phyloP scores from a whole-genome alignment of 2,888 invertebrate species.

The Ophion obscuratus region DNA sequence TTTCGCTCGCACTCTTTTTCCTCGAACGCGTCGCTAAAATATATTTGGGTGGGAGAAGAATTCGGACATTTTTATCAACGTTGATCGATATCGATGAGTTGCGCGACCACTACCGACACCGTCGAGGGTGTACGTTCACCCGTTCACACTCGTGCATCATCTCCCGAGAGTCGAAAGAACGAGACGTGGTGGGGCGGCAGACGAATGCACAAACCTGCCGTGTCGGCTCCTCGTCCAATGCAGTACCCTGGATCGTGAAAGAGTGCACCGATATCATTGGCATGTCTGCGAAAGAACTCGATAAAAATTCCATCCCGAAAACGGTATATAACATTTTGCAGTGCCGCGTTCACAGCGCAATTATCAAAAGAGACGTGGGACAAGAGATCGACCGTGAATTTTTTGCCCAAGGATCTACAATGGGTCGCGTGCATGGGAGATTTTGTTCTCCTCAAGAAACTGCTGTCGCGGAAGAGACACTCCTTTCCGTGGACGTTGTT shows the following conservation, averaged over 20 bases:
- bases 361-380: neutral
- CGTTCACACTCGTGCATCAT: neutral
- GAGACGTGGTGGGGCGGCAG: constrained; percentile 33
- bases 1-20: neutral
- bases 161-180: constrained; percentile 8
- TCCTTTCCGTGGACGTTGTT: constrained; percentile 74
- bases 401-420: constrained; percentile 68
- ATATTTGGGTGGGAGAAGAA: neutral
- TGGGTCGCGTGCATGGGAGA: constrained; percentile 80
- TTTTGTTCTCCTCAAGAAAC: constrained; percentile 75
- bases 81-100: constrained; percentile 19
- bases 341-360: neutral
- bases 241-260: constrained; percentile 10
- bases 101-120: neutral
- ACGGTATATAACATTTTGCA: neutral
- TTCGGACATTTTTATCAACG: constrained; percentile 7
- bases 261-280: constrained; percentile 26
- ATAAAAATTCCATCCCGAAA: constrained; percentile 32
- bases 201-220: constrained; percentile 4
- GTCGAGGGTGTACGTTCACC: constrained; percentile 3
- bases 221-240: constrained; percentile 29
- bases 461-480: constrained; percentile 73
- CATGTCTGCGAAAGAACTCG: constrained; percentile 48
- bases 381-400: neutral
- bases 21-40: neutral